phyloP scores from a whole-genome alignment of 2,113 vertebrate species.

The Malurus alboscapulatus region DNA sequence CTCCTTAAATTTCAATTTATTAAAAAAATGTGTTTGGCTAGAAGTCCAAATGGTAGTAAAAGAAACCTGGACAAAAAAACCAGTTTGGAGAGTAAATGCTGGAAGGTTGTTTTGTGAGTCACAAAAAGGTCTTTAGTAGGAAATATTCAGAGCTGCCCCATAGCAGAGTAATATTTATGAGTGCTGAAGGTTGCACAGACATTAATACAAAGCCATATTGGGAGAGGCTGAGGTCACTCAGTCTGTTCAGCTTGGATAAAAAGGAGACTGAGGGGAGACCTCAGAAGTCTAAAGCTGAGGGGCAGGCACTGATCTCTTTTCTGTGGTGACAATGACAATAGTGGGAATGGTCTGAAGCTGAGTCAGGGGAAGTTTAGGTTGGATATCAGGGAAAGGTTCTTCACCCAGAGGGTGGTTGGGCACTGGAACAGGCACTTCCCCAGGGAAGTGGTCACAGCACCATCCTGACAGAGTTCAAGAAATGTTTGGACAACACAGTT shows the following conservation, averaged over 20 bases:
- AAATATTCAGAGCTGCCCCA: neutral
- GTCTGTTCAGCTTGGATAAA: neutral
- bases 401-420: fast-evolving
- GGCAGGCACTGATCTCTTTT: neutral
- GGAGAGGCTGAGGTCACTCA: neutral
- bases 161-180: neutral
- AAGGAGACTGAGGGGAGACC: neutral
- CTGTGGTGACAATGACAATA: neutral
- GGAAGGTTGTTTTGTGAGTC: neutral
- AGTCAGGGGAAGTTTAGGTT: neutral
- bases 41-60: neutral
- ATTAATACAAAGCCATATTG: neutral
- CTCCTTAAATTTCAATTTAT: constrained; percentile 59
- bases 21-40: constrained; percentile 48
- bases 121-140: neutral
- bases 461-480: neutral
- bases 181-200: neutral
- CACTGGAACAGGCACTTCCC: neutral
- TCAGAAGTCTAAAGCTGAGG: neutral
- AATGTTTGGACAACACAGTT: neutral
- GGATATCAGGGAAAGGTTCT: neutral
- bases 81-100: neutral
- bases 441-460: neutral
- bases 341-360: neutral
- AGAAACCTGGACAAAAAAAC: neutral